Evolutionary conservation across 1,140 invertebrate genomes (phyloP), one percentile per base, ranked within the genome.

Genomic region (Nasonia giraulti): DNA sequence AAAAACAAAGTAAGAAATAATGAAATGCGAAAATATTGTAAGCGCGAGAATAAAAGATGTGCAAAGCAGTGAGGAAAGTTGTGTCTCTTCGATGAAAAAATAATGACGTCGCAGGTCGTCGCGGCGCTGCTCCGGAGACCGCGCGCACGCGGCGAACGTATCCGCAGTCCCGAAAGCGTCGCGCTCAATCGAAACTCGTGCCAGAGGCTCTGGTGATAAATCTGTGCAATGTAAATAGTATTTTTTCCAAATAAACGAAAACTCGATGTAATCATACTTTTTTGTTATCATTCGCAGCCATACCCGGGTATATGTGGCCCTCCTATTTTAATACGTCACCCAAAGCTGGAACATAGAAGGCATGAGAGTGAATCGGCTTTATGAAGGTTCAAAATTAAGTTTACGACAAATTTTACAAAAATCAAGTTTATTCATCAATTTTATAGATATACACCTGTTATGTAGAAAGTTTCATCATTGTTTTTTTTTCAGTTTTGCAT

Each of bases 341-440:
- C 1, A 66, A 66, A 6, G 62, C 40, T 44, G 40, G 6, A 44
- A 10, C 10, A 40, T 44, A 44, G 1, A 44, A 10, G 40, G 8
- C 40, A 44, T 44, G 12, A 14, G 4, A 14, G 47, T 50, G 14
- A 14, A 50, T 50, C 14, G 47, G 17, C 20, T 6, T n/a, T 68
- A 31, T 37, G 33, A 66, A 71, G 68, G 68, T 71, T 71, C 6
- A 33, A 14, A 33, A 76, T 73, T 44, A 83, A 83, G 1, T 20
- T n/a, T 27, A 69, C 11, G 11, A 2, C 37, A 23, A 10, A 89
- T 90, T 88, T 88, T 92, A 92, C 86, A 92, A 92, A 92, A 93
- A 92, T 91, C 87, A 91, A 92, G 89, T 92, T 92, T 93, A 92
- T 91, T 92, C 87, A 85, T 92, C 87, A 91, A 90, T 91, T 90